These are phyloP conservation scores for Alloplasta piceator DNA, from an alignment of 2,888 invertebrate genomes.

Conservation along the genomic window DNA sequence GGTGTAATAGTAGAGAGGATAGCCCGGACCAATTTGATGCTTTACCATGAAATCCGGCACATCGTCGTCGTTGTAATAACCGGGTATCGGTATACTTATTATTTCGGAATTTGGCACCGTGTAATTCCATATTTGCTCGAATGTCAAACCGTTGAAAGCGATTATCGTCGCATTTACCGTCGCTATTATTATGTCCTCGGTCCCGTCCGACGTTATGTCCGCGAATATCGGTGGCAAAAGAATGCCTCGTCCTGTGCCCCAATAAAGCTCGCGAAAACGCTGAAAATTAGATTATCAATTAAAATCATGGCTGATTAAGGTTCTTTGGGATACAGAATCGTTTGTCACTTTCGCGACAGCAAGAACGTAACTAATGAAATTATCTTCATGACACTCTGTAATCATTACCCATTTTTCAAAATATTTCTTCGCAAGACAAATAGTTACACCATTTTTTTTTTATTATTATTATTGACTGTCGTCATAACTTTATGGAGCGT, in stretches of 20 bases:
- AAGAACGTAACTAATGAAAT: too few relatives aligned
- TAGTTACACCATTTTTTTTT: too few relatives aligned
- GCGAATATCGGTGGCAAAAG: conserved; percentile 88
- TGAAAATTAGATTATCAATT: conserved; percentile 72
- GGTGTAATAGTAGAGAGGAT: conserved; percentile 90
- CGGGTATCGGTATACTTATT: conserved; percentile 90
- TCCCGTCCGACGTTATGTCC: conserved; percentile 89
- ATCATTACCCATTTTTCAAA: too few relatives aligned
- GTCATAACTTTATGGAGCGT: too few relatives aligned
- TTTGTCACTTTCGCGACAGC: too few relatives aligned
- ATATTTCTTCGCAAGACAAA: too few relatives aligned
- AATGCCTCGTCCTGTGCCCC: conserved; percentile 87
- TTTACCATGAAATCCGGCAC: conserved; percentile 92
- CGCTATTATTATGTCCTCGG: conserved; percentile 89
- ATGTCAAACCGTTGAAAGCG: conserved; percentile 89
- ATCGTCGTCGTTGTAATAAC: conserved; percentile 90
- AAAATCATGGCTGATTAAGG: neutral
- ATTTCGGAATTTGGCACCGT: conserved; percentile 88
- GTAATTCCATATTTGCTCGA: conserved; percentile 89
- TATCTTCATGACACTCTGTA: too few relatives aligned
- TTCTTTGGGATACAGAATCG: too few relatives aligned
- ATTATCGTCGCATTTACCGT: conserved; percentile 89
- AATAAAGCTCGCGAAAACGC: conserved; percentile 85
- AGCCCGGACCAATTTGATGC: conserved; percentile 88
- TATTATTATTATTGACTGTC: too few relatives aligned